Conservation (phyloP, 2,888 invertebrate species). For the Microctonus aethiopoides region DNA sequence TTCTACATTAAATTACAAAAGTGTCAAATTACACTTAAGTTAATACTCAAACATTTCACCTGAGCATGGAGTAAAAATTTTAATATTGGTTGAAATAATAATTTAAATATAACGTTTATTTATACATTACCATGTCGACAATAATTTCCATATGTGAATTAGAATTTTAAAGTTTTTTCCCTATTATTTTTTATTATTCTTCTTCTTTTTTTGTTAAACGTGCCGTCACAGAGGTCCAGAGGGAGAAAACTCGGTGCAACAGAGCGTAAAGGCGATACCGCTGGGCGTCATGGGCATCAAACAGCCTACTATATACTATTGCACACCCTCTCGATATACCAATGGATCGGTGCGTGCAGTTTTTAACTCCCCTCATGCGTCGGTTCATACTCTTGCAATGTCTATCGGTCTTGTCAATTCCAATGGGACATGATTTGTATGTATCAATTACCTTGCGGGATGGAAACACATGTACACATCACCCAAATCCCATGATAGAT, state of each 20-base stretch:
- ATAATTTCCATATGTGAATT: too few species aligned
- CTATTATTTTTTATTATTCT: neutral
- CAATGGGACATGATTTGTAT: slow-evolving; percentile 53
- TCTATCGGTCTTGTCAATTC: slow-evolving; percentile 43
- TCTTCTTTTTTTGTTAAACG: neutral
- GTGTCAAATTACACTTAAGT: too few species aligned
- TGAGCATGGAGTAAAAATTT: too few species aligned
- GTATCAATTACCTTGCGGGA: slow-evolving; percentile 57
- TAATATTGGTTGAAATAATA: too few species aligned
- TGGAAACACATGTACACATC: slow-evolving; percentile 36
- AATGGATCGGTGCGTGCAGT: slow-evolving; percentile 9
- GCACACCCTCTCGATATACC: slow-evolving; percentile 22
- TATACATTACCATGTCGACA: too few species aligned
- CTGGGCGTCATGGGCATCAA: slow-evolving; percentile 48
- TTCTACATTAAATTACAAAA: too few species aligned
- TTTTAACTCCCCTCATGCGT: slow-evolving; percentile 15
- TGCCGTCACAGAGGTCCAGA: slow-evolving; percentile 25
- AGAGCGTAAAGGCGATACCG: slow-evolving; percentile 64
- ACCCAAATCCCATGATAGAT: too few species aligned
- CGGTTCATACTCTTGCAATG: neutral
- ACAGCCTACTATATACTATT: slow-evolving; percentile 33
- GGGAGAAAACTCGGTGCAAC: slow-evolving; percentile 55
- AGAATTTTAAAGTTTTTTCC: neutral
- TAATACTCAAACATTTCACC: too few species aligned
- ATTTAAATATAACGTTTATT: too few species aligned